Conservation (phyloP, 2,888 invertebrate genomes). For the Nephrotoma appendiculata region DNA sequence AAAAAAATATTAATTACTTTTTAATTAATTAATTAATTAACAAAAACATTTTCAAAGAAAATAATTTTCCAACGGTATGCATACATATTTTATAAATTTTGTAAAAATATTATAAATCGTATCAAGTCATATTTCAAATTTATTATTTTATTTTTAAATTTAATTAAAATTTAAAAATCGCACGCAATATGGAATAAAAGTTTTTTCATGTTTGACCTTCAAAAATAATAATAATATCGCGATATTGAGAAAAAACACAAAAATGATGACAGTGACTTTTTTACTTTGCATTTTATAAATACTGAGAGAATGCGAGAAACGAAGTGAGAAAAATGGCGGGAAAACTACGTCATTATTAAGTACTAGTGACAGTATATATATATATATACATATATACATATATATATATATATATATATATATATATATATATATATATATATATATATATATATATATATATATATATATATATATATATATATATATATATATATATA, state of each 20-base stretch:
- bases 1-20: background rate
- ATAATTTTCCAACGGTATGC: constrained; percentile 17
- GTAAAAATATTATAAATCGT: background rate
- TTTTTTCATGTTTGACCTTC: constrained; percentile 13
- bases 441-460: too few relatives aligned
- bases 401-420: too few relatives aligned
- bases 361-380: background rate
- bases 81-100: background rate
- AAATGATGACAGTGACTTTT: background rate
- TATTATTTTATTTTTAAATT: background rate
- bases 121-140: background rate
- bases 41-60: background rate
- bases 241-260: background rate
- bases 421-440: too few relatives aligned
- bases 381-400: too few relatives aligned
- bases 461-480: too few relatives aligned
- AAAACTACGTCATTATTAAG: constrained; percentile 3
- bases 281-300: background rate
- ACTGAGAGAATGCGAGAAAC: background rate
- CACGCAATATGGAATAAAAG: constrained; percentile 4
- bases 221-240: constrained; percentile 9
- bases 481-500: too few relatives aligned
- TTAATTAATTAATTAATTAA: background rate
- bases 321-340: constrained; percentile 2
- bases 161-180: constrained; percentile 3